Evolutionary conservation across 2,113 vertebrate species (phyloP).

Genomic region (Nesoenas mayeri): DNA sequence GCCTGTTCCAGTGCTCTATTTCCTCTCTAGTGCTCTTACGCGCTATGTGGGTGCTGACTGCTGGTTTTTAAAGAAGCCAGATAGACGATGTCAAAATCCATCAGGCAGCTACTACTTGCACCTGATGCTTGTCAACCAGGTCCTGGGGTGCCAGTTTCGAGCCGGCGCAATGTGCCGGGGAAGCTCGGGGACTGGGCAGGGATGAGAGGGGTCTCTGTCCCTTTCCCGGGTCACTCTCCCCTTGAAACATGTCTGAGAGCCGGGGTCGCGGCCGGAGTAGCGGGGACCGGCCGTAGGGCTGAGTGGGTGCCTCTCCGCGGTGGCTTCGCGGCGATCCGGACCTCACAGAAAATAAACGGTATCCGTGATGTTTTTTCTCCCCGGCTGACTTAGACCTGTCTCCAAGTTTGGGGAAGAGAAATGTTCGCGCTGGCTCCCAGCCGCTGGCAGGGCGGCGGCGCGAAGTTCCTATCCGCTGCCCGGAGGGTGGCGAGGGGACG

Average conservation of each 20-base stretch:
- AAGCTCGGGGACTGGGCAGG: accelerated
- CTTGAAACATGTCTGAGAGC: background rate
- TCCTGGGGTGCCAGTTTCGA: accelerated
- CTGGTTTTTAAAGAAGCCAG: background rate
- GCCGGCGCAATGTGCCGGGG: accelerated
- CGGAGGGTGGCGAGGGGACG: too few species aligned
- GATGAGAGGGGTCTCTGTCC: background rate
- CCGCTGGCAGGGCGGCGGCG: background rate
- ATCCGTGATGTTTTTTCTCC: background rate
- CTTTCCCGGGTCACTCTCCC: background rate
- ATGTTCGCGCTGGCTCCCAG: background rate
- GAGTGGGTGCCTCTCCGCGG: background rate
- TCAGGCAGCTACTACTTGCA: accelerated
- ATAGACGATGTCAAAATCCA: background rate
- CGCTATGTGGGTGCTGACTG: background rate
- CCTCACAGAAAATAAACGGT: background rate
- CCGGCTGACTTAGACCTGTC: background rate
- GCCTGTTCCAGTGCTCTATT: too few species aligned
- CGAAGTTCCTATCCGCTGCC: too few species aligned
- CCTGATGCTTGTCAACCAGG: accelerated
- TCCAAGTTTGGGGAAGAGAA: background rate
- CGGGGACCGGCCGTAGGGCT: background rate
- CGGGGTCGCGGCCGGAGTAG: background rate
- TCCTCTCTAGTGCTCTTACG: background rate
- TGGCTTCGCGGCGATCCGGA: accelerated